Base-by-base conservation (phyloP, 2,888 invertebrate genomes). In the Stenolophus ochropezus region DNA sequence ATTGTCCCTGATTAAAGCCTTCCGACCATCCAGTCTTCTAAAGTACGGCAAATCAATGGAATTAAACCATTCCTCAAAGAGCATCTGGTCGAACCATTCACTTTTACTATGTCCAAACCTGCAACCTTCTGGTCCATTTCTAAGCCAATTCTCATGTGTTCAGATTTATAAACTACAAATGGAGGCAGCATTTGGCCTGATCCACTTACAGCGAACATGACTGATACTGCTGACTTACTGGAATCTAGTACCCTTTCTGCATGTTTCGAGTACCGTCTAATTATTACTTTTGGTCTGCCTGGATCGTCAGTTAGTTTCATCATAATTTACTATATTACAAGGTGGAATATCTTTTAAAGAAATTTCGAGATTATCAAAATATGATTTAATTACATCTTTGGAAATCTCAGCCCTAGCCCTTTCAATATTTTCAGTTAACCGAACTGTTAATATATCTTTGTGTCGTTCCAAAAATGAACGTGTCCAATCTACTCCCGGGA, bases 221-320 rank as follows among this genome's bases (percentile, higher is more conserved):
- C 80, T 11, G 85, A 33, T 8, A 8, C 8, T 33, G 33, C 5
- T 33, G 33, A 33, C 4, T 33, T 33, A 33, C 6, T 8, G 21
- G 49, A 49, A 33, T 76, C 77, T 11, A 84, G 82, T 14, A 87
- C 84, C 18, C 85, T 75, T 79, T 87, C 85, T 18, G 86, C 85
- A 83, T 88, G 85, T 80, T 87, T 87, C 4, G 79, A 73, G 11
- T 86, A 86, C 69, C 85, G 83, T 73, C 84, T 85, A 58, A 80
- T 49, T 27, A 87, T 83, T 11, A 85, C 82, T 76, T 84, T 86
- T 81, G 83, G 83, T 65, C 82, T 83, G 0, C 86, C 87, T 21
- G 87, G 86, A 65, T 88, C 86, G 80, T 88, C 87, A 82, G 71
- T 87, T 87, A 0, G 86, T 87, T 81, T 88, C 87, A 82, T 88